A percentile compares a stretch with the other conserved stretches of the same genome.
phyloP scores from a whole-genome alignment of 2,113 vertebrate species.

The Archocentrus centrarchus region DNA sequence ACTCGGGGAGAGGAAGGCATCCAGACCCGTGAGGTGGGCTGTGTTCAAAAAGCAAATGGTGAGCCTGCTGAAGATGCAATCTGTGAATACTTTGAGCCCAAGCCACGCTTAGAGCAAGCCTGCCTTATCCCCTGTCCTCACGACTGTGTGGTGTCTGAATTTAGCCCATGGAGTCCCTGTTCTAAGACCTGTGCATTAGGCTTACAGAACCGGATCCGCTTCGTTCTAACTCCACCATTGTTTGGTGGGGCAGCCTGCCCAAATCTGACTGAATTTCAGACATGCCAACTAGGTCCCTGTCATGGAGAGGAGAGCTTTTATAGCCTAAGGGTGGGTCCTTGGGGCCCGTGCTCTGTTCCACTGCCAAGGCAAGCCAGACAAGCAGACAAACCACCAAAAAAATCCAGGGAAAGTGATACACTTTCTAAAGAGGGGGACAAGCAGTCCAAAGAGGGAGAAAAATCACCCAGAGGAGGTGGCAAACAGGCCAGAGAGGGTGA shows the following conservation, averaged over 20 bases:
- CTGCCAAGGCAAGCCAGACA: constrained; percentile 83
- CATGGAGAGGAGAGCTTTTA: constrained; percentile 84
- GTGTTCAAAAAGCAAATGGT: constrained; percentile 86
- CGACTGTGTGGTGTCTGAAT: constrained; percentile 91
- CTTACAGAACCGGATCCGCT: constrained; percentile 88
- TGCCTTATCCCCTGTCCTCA: constrained; percentile 94
- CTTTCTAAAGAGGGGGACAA: constrained; percentile 36
- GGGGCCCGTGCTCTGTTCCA: constrained; percentile 85
- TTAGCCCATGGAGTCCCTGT: constrained; percentile 90
- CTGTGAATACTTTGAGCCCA: constrained; percentile 97
- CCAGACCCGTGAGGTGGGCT: constrained; percentile 90
- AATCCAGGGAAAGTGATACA: constrained; percentile 39
- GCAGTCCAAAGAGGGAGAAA: constrained; percentile 38
- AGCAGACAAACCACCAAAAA: constrained; percentile 19
- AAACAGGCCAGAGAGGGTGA: neutral
- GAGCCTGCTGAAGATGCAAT: constrained; percentile 88
- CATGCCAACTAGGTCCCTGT: constrained; percentile 85
- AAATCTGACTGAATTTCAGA: constrained; percentile 93
- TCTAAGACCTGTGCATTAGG: constrained; percentile 92
- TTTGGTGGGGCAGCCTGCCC: constrained; percentile 91
- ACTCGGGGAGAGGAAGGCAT: constrained; percentile 92
- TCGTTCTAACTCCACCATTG: constrained; percentile 88
- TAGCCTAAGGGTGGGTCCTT: constrained; percentile 90
- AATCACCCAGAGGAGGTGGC: constrained; percentile 7
- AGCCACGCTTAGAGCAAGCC: constrained; percentile 93